A percentile compares a stretch with the other conserved stretches of the same genome.
Evolutionary conservation across 1,140 invertebrate genomes (phyloP).

Genomic region (Formica exsecta): DNA sequence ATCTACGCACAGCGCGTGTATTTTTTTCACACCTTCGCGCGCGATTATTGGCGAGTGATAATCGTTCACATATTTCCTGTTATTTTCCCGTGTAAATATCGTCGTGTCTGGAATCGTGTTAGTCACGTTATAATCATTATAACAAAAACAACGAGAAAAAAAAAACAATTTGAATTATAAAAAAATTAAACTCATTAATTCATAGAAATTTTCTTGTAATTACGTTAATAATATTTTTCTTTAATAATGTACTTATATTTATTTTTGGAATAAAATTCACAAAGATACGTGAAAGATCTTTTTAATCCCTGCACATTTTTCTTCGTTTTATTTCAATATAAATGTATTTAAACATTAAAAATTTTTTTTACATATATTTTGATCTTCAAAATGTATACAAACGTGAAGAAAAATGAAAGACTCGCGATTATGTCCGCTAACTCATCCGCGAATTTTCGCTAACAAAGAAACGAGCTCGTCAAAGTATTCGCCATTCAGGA

Average conservation of each 20-base stretch:
- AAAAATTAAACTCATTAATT: background rate
- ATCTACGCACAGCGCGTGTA: slow-evolving; percentile 22
- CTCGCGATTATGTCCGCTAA: background rate
- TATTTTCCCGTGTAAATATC: background rate
- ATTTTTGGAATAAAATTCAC: background rate
- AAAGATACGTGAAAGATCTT: background rate
- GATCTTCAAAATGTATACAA: background rate
- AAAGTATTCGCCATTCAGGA: slow-evolving; percentile 19
- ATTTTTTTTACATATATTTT: background rate
- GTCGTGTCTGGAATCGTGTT: background rate
- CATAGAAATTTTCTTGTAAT: background rate
- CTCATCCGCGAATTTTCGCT: background rate
- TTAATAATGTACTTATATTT: too few species aligned
- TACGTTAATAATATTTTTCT: background rate
- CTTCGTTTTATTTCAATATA: background rate
- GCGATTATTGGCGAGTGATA: slow-evolving; percentile 18
- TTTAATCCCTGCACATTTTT: background rate
- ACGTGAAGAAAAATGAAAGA: background rate
- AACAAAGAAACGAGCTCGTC: slow-evolving; percentile 9
- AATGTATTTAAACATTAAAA: background rate
- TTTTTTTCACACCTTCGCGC: background rate
- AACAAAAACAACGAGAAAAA: background rate
- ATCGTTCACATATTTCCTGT: background rate
- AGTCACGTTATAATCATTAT: background rate
- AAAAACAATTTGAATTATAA: background rate